Evolutionary conservation across 1,140 invertebrate species (phyloP).

Genomic region (Orussus abietinus): DNA sequence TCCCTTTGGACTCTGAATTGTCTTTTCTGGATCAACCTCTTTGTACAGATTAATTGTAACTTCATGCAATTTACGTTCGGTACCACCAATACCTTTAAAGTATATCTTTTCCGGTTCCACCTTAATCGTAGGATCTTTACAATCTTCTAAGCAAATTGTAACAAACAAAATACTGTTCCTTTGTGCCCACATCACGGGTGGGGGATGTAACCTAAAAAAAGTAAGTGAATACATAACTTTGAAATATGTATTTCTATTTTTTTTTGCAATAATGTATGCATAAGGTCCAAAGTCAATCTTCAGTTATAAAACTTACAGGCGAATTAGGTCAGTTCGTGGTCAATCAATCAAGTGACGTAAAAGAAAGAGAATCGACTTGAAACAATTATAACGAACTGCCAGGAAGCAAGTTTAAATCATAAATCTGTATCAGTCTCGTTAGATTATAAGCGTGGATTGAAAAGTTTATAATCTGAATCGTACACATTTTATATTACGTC

Average conservation of each 20-base stretch:
- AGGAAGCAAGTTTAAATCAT: no score
- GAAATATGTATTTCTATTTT: background rate
- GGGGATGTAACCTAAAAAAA: constrained; percentile 59
- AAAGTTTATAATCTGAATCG: no score
- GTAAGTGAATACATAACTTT: constrained; percentile 3
- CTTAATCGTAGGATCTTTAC: constrained; percentile 78
- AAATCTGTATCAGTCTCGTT: no score
- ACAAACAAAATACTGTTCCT: constrained; percentile 74
- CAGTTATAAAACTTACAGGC: background rate
- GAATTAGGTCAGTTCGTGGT: no score
- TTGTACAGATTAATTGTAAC: constrained; percentile 77
- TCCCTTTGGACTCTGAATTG: constrained; percentile 57
- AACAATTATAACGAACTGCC: no score
- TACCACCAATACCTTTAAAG: constrained; percentile 83
- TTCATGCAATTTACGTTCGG: constrained; percentile 81
- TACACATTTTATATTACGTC: no score
- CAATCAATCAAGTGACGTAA: no score
- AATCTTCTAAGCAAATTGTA: constrained; percentile 86
- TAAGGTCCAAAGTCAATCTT: constrained; percentile 5
- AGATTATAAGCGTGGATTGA: no score
- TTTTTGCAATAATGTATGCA: constrained; percentile 1
- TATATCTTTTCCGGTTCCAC: constrained; percentile 75
- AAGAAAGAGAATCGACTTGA: no score
- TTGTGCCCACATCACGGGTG: constrained; percentile 90
- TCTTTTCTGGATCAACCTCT: constrained; percentile 79